A percentile compares a stretch with the other conserved stretches of the same genome.
Evolutionary conservation across 2,888 invertebrate genomes (phyloP).

Genomic region (Lycocerus yunnanus): DNA sequence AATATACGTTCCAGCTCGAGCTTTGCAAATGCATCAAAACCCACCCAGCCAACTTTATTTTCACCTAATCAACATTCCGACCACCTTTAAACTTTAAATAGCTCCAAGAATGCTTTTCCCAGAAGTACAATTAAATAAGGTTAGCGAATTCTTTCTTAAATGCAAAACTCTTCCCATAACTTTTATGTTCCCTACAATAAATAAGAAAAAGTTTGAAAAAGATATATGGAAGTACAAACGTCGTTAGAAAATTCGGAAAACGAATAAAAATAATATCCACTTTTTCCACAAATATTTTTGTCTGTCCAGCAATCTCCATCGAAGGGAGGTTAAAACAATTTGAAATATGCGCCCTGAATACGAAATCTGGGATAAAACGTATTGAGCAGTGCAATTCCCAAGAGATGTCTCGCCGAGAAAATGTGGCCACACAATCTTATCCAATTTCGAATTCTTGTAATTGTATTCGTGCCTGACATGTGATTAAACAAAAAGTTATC

Average conservation of each 20-base stretch:
- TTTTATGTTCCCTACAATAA: neutral
- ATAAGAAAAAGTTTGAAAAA: neutral
- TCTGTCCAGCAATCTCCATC: conserved; percentile 48
- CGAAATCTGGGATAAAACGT: conserved; percentile 45
- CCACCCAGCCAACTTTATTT: conserved; percentile 40
- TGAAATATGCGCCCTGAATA: conserved; percentile 46
- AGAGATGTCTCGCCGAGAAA: conserved; percentile 4
- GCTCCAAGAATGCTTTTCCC: conserved; percentile 48
- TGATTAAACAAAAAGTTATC: neutral
- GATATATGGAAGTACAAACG: neutral
- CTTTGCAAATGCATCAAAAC: conserved; percentile 29
- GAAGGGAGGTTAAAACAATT: conserved; percentile 49
- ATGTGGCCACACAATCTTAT: conserved; percentile 40
- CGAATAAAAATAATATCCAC: conserved; percentile 43
- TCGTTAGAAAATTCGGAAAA: conserved; percentile 1
- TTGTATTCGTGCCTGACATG: conserved; percentile 20
- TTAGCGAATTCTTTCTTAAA: conserved; percentile 44
- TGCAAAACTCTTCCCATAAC: neutral
- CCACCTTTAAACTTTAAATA: conserved; percentile 55
- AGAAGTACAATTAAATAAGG: conserved; percentile 54
- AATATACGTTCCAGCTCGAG: conserved; percentile 33
- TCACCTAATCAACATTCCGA: conserved; percentile 55
- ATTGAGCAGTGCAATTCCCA: conserved; percentile 40
- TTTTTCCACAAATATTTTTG: conserved; percentile 50
- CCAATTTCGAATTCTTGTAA: conserved; percentile 45